phyloP scores from a whole-genome alignment of 2,113 vertebrate genomes.

The Salvelinus fontinalis region DNA sequence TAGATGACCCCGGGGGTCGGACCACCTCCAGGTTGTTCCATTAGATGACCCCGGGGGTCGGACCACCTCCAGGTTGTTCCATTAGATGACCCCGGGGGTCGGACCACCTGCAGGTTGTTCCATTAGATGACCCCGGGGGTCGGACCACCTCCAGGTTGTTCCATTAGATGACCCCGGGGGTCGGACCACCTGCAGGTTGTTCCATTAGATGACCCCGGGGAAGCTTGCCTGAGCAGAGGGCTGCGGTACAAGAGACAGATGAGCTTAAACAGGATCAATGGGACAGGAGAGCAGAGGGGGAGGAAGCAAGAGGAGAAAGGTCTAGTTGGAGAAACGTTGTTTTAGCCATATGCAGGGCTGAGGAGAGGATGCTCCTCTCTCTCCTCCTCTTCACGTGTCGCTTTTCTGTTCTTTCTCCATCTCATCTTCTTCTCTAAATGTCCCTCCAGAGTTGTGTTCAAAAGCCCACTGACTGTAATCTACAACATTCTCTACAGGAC shows the following conservation, averaged over 20 bases:
- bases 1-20: slow-evolving; percentile 23
- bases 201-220: slow-evolving; percentile 28
- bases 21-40: slow-evolving; percentile 16
- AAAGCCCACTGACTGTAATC: too few species aligned
- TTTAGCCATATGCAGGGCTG: too few species aligned
- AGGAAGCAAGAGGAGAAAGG: too few species aligned
- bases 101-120: slow-evolving; percentile 18
- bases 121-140: slow-evolving; percentile 25
- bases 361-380: too few species aligned
- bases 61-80: slow-evolving; percentile 9
- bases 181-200: slow-evolving; percentile 16
- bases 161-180: slow-evolving; percentile 27
- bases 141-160: slow-evolving; percentile 8
- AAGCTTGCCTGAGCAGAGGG: neutral
- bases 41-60: slow-evolving; percentile 25
- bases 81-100: slow-evolving; percentile 25
- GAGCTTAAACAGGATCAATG: slow-evolving; percentile 23
- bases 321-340: too few species aligned
- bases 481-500: slow-evolving; percentile 54
- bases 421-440: too few species aligned
- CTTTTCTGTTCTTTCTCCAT: too few species aligned
- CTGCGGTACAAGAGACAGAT: slow-evolving; percentile 27
- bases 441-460: too few species aligned
- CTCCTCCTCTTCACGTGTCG: too few species aligned
- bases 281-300: neutral